phyloP scores from a whole-genome alignment of 2,113 vertebrate genomes.

The Salvelinus alpinus region DNA sequence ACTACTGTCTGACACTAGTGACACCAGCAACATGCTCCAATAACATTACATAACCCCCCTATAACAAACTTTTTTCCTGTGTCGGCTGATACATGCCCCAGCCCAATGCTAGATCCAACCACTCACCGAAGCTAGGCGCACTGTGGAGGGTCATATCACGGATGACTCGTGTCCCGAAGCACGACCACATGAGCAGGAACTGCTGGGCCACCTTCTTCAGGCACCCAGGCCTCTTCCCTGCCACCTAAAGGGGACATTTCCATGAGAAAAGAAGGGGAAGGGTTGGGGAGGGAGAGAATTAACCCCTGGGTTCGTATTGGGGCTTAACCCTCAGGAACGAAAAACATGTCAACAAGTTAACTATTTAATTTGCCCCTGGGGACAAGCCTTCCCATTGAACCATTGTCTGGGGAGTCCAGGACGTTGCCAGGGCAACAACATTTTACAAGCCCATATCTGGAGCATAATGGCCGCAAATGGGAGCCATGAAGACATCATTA shows the following conservation, averaged over 20 bases:
- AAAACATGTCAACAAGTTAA: constrained; percentile 83
- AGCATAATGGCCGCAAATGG: constrained; percentile 75
- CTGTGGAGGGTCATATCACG: constrained; percentile 99
- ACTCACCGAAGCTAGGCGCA: constrained; percentile 96
- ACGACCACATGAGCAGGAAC: constrained; percentile 99
- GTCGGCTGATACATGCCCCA: no score
- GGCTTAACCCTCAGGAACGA: constrained; percentile 77
- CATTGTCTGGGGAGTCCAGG: constrained; percentile 71
- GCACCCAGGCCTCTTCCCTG: constrained; percentile 89
- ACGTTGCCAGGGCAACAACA: constrained; percentile 68
- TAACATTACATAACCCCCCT: no score
- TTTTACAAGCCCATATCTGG: constrained; percentile 81
- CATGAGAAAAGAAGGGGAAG: constrained; percentile 74
- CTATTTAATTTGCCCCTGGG: constrained; percentile 80
- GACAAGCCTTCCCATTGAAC: constrained; percentile 77
- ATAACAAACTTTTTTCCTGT: no score
- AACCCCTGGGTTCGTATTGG: constrained; percentile 69
- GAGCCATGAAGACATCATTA: constrained; percentile 82
- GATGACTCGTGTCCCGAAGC: constrained; percentile 97
- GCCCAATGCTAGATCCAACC: background rate
- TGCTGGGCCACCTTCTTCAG: constrained; percentile 97
- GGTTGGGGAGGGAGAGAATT: constrained; percentile 54
- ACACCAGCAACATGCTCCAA: no score
- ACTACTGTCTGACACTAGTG: no score
- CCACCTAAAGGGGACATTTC: constrained; percentile 86